phyloP scores from a whole-genome alignment of 2,113 vertebrate species.

The Entelurus aequoreus region DNA sequence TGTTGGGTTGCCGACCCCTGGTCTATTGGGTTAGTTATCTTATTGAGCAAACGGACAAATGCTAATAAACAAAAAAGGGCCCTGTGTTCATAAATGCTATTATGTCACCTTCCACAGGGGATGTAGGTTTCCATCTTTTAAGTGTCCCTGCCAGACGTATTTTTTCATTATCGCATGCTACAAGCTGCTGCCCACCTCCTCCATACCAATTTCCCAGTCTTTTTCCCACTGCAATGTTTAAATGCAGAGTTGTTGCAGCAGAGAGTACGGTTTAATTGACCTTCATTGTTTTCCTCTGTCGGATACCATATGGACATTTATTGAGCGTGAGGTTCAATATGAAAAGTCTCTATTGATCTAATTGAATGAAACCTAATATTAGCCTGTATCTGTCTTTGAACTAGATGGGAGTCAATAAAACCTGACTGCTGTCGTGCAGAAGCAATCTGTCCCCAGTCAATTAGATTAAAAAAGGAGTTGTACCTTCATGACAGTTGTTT shows the following conservation, averaged over 20 bases:
- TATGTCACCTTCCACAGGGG: constrained; percentile 40
- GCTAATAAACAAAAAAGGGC: too few species aligned
- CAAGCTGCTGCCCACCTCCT: constrained; percentile 33
- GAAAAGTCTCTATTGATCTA: constrained; percentile 18
- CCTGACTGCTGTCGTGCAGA: neutral
- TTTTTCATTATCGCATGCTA: constrained; percentile 29
- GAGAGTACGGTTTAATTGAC: too few species aligned
- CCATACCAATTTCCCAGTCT: constrained; percentile 17
- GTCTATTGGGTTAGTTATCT: too few species aligned
- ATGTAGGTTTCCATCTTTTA: constrained; percentile 45
- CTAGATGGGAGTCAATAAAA: constrained; percentile 6
- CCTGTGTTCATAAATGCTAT: constrained; percentile 3
- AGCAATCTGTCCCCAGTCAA: neutral
- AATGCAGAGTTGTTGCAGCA: constrained; percentile 8
- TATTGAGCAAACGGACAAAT: too few species aligned
- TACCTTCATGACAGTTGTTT: neutral
- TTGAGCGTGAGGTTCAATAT: neutral
- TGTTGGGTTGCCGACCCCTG: too few species aligned
- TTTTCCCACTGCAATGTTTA: constrained; percentile 24
- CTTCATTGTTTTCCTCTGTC: neutral
- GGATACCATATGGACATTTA: neutral
- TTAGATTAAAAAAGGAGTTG: neutral
- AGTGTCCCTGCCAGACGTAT: constrained; percentile 35
- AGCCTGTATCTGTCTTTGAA: constrained; percentile 1
- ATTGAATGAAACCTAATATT: constrained; percentile 20